A percentile compares a stretch with the other conserved stretches of the same genome.
Evolutionary conservation across 2,888 invertebrate species (phyloP).

Genomic region (Phytoseiulus persimilis): DNA sequence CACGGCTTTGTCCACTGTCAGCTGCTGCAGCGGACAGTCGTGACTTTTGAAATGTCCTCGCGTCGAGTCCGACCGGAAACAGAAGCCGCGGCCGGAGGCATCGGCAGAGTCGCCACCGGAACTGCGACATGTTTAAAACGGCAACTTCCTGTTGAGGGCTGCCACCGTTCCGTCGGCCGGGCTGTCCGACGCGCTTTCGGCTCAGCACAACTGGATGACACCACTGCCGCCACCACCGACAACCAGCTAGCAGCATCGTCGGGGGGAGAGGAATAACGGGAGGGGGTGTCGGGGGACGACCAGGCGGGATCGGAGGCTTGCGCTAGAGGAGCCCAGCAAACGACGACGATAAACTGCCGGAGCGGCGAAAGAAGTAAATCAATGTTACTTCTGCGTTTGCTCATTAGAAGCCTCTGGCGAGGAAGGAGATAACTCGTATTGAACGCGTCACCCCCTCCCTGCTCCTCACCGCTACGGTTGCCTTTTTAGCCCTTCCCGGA

Average conservation of each 20-base stretch:
- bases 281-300: background rate
- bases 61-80: background rate
- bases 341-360: background rate
- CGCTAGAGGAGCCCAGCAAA: background rate
- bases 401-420: conserved; percentile 5
- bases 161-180: background rate
- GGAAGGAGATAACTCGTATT: background rate
- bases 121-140: background rate
- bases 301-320: background rate
- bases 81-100: background rate
- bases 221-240: background rate
- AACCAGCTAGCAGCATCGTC: background rate
- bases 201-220: background rate
- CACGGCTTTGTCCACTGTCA: background rate
- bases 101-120: background rate
- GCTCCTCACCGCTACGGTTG: background rate
- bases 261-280: background rate
- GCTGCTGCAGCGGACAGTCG: background rate
- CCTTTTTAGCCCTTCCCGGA: background rate
- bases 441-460: background rate
- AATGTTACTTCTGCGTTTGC: background rate
- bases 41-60: background rate
- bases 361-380: background rate
- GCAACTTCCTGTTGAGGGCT: background rate
- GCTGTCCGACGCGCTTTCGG: background rate